Evolutionary conservation across 2,888 invertebrate species (phyloP).

Genomic region (Gordius sp.): DNA sequence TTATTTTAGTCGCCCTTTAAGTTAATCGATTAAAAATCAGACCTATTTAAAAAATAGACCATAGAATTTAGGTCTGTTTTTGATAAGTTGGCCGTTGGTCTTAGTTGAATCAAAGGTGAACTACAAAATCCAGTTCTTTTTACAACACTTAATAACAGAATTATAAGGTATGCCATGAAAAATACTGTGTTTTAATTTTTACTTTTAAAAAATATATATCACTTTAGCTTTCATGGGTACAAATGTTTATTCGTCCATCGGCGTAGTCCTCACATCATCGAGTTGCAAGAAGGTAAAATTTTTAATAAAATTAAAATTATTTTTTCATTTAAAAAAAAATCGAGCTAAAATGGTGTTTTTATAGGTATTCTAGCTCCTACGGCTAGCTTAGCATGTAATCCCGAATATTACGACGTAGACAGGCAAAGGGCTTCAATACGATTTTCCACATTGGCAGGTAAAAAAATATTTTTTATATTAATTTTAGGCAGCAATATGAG

Average conservation of each 20-base stretch:
- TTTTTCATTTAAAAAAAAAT: background rate
- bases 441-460: constrained; percentile 10
- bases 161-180: no score
- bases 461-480: background rate
- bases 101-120: no score
- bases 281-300: constrained; percentile 15
- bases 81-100: no score
- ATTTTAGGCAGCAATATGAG: no score
- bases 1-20: no score
- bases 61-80: no score
- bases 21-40: no score
- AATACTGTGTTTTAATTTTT: no score
- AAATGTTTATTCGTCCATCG: constrained; percentile 11
- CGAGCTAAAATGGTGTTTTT: background rate
- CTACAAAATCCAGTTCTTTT: no score
- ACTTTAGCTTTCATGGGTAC: constrained; percentile 8
- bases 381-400: background rate
- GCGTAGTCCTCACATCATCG: constrained; percentile 5
- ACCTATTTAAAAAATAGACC: no score
- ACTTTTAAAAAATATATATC: background rate
- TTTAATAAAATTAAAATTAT: background rate
- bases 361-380: constrained; percentile 7
- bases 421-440: constrained; percentile 1
- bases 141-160: no score
- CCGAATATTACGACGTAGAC: background rate